A percentile compares a stretch with the other conserved stretches of the same genome.
Conservation (phyloP, 2,888 invertebrate genomes). For the Terebella lapidaria region DNA sequence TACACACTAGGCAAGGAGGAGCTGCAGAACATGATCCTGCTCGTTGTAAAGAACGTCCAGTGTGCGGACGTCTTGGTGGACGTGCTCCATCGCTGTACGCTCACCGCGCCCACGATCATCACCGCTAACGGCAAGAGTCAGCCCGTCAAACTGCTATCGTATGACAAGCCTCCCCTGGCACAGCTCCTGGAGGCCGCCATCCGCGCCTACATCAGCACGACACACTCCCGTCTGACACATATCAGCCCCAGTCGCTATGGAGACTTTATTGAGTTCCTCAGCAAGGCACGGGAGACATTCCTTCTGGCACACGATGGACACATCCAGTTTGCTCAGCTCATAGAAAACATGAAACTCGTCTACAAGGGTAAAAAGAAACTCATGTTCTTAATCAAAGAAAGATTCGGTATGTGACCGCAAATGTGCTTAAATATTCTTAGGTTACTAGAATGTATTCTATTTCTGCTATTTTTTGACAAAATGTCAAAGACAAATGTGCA, state of each 20-base stretch:
- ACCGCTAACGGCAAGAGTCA: slow-evolving; percentile 49
- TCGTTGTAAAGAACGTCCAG: slow-evolving; percentile 78
- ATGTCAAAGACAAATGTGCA: too few relatives aligned
- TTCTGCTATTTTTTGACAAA: neutral
- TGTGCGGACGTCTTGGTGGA: slow-evolving; percentile 79
- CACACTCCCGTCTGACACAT: slow-evolving; percentile 77
- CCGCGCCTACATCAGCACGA: slow-evolving; percentile 77
- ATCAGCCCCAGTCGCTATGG: slow-evolving; percentile 80
- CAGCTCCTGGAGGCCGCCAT: slow-evolving; percentile 64
- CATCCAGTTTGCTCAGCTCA: slow-evolving; percentile 73
- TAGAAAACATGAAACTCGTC: slow-evolving; percentile 81
- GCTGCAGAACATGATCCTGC: slow-evolving; percentile 72
- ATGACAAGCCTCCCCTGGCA: slow-evolving; percentile 63
- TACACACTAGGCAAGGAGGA: slow-evolving; percentile 76
- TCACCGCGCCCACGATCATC: slow-evolving; percentile 44
- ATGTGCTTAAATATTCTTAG: neutral
- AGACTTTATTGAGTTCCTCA: slow-evolving; percentile 72
- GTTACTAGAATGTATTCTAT: neutral
- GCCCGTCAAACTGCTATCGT: slow-evolving; percentile 60
- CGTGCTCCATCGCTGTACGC: slow-evolving; percentile 57
- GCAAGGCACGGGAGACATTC: slow-evolving; percentile 81
- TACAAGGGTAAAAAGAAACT: slow-evolving; percentile 87
- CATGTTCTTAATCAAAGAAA: slow-evolving; percentile 78
- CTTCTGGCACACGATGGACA: slow-evolving; percentile 77
- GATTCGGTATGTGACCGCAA: slow-evolving; percentile 62